Base-by-base conservation (phyloP, 2,113 vertebrate species). In the Perccottus glenii region DNA sequence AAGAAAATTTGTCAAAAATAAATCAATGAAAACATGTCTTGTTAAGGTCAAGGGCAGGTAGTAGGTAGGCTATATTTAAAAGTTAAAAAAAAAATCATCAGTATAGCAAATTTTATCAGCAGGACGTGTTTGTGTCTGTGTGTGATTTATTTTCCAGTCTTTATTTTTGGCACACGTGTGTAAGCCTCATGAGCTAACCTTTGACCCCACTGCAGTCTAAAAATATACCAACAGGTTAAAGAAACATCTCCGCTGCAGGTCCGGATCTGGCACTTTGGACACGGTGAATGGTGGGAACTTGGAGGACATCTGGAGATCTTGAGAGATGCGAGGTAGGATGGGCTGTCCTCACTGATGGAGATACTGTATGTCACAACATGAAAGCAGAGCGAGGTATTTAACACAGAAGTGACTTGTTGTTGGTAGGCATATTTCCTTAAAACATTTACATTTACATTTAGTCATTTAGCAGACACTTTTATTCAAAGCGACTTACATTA, bases 171-270 rank as follows among this genome's bases (percentile, higher is more conserved):
- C 55, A 64, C 11, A 76, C 75, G 70, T 70, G 70, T 32, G 47
- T 52, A 46, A 48, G 67, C 70, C 73, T 56, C 53, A 50, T 51
- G 49, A 53, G 64, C 43, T 71, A 80, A 84, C 82, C 82, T 77
- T 59, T 81, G 70, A 81, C 81, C 81, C 43, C n/a, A 3, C 43
- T n/a, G 70, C n/a, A 33, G 73, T 53, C 77, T 85, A 82, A 87
- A 88, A 87, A 84, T 85, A 87, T 82, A 81, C 77, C 0, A 12
- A 70, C 58, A 70, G 35, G 11, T 56, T 68, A 35, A 77, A 65
- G 48, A 83, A 83, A 82, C 80, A 71, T 68, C 57, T 69, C 64
- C 19, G 68, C 74, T 68, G 73, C 76, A 66, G 75, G 60, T 72
- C 62, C 51, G 12, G 69, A 63, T 56, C n/a, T 19, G 43, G 46